Percentiles rank a stretch among this genome's conserved stretches.
These are phyloP conservation scores for Dolichopus griseipennis DNA, from an alignment of 2,888 invertebrate species.

Conservation along the genomic window DNA sequence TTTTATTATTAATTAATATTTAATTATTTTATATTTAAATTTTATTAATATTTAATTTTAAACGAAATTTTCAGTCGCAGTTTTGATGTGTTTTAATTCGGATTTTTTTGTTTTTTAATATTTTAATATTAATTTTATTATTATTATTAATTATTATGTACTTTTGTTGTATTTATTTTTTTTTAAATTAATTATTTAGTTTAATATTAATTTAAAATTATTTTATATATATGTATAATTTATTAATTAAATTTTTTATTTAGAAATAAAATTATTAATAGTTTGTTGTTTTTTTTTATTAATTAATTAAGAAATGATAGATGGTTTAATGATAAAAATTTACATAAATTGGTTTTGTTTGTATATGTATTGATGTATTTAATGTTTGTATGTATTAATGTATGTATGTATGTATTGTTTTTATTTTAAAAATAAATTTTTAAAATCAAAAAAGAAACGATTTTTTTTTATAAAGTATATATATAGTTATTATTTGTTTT, in stretches of 20 bases:
- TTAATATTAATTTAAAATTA: background rate
- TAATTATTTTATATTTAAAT: background rate
- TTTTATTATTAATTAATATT: background rate
- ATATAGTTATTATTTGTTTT: no score
- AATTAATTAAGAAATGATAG: background rate
- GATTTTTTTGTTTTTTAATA: background rate
- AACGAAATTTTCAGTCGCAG: conserved; percentile 3
- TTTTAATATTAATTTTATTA: background rate
- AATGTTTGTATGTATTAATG: no score
- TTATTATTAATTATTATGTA: background rate
- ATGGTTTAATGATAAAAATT: background rate
- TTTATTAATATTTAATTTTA: no score
- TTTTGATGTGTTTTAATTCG: conserved; percentile 6
- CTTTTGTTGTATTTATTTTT: background rate
- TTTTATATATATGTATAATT: no score
- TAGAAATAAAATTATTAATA: no score
- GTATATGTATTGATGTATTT: no score
- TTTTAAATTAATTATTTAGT: background rate
- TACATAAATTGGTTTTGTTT: background rate
- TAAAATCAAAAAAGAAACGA: no score
- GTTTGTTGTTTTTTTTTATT: no score
- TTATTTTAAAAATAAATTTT: no score
- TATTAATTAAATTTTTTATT: no score
- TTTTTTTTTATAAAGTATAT: no score
- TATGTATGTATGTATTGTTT: no score